Evolutionary conservation across 2,888 invertebrate species (phyloP), one percentile per base, ranked within the genome.

Genomic region (Lepidonotus clava): DNA sequence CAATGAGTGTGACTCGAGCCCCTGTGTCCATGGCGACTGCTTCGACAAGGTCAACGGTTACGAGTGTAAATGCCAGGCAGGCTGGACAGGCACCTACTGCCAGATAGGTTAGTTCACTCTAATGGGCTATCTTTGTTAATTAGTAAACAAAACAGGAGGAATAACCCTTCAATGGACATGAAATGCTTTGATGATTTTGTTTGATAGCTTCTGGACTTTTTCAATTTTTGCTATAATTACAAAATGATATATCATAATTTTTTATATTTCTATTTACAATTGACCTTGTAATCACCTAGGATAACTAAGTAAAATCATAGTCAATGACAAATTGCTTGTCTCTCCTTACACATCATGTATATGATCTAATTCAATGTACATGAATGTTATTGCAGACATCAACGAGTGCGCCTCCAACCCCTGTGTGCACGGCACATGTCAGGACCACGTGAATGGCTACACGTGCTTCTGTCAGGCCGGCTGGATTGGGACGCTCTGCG

Each of bases 401-500:
- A 83, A 88, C 38, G 87, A 88, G 41, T 88, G 88, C 56, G 80
- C 41, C 18, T 66, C 85, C 11, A 51, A 88, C 41, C 88, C 88
- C 2, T 88, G 88, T 76, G 38, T 76, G 14, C 41, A 88, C 28
- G 88, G 88, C 4, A 34, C 46, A 5, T 88, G 88, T 84, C 34
- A 61, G 4, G 53, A 83, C 51, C 51, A 18, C 24, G n/a, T 34
- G 14, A 83, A 88, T 71, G 66, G 36, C 56, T 89, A 87, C 84
- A 32, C n/a, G 0, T 88, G 88, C 86, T 67, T 28, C 80, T 89
- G 89, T 67, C n/a, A 32, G 1, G 34, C 46, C 0, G 89, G 89
- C 11, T 98, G 96, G 95, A 95, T 96, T 21, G 98, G 98, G 0
- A 94, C 92, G 8, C 96, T 96, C 92, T 98, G 88, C 66, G 87